Evolutionary conservation across 2,113 vertebrate genomes (phyloP).

Genomic region (Urocolius indicus): DNA sequence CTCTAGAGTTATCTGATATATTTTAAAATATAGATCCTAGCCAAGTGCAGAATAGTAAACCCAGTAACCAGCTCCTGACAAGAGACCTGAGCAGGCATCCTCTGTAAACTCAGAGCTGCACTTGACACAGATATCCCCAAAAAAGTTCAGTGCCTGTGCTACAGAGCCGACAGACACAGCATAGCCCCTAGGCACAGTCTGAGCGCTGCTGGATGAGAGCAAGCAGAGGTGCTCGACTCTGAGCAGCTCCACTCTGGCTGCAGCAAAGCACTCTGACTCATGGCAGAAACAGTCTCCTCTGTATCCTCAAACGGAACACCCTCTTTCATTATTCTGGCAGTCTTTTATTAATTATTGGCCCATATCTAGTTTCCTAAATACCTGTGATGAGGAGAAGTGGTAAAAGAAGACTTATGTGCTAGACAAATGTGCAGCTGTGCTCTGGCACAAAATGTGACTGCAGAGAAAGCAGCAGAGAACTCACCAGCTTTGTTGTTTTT

Average conservation of each 20-base stretch:
- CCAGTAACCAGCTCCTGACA: neutral
- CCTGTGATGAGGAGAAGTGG: neutral
- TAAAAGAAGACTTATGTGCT: neutral
- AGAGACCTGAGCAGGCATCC: neutral
- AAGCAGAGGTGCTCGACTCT: neutral
- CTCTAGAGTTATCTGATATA: neutral
- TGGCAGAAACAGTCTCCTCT: neutral
- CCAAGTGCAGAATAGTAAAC: neutral
- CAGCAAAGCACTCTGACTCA: fast-evolving
- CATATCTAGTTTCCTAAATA: neutral
- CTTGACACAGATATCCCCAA: neutral
- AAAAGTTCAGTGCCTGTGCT: neutral
- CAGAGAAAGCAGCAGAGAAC: neutral
- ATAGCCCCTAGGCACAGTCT: fast-evolving
- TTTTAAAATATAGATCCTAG: neutral
- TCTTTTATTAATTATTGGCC: neutral
- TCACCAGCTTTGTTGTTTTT: neutral
- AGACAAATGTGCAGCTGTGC: fast-evolving
- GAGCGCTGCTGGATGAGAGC: fast-evolving
- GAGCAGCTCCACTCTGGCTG: neutral
- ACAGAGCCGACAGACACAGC: neutral
- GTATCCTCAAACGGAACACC: neutral
- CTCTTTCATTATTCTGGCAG: neutral
- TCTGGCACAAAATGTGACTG: neutral
- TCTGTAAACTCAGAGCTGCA: neutral